phyloP scores from a whole-genome alignment of 2,797 vertebrate species.

The Miichthys miiuy region DNA sequence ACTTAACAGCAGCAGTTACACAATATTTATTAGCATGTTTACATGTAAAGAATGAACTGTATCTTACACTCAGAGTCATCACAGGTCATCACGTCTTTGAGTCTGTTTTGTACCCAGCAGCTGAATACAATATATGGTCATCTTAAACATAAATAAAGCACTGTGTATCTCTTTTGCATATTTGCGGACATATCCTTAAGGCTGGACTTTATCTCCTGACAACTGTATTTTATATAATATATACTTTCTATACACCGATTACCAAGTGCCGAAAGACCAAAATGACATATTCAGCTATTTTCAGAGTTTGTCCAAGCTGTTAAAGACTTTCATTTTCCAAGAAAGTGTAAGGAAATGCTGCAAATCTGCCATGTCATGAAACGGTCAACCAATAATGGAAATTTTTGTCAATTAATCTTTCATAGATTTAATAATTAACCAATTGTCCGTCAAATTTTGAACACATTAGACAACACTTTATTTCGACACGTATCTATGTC shows the following conservation, averaged over 20 bases:
- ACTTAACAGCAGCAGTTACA: conserved; percentile 20
- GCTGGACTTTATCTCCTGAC: background rate
- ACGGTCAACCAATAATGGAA: background rate
- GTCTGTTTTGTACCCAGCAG: conserved; percentile 4
- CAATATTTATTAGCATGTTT: conserved; percentile 32
- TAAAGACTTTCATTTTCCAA: background rate
- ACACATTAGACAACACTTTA: background rate
- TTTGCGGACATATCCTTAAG: background rate
- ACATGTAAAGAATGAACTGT: background rate
- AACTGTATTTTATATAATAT: background rate
- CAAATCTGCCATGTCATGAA: background rate
- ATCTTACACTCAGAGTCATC: conserved; percentile 17
- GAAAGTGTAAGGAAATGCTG: background rate
- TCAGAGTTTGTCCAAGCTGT: background rate
- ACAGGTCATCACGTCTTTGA: conserved; percentile 9
- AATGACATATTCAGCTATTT: background rate
- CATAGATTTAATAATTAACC: background rate
- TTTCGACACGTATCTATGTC: background rate
- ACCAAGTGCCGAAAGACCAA: background rate
- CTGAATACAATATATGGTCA: background rate
- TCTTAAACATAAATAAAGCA: conserved; percentile 6
- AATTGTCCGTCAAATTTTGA: background rate
- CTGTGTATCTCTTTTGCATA: conserved; percentile 18
- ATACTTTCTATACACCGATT: background rate
- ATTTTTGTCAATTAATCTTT: background rate